Evolutionary conservation across 2,888 invertebrate genomes (phyloP).

Genomic region (Heliothis peltigera): DNA sequence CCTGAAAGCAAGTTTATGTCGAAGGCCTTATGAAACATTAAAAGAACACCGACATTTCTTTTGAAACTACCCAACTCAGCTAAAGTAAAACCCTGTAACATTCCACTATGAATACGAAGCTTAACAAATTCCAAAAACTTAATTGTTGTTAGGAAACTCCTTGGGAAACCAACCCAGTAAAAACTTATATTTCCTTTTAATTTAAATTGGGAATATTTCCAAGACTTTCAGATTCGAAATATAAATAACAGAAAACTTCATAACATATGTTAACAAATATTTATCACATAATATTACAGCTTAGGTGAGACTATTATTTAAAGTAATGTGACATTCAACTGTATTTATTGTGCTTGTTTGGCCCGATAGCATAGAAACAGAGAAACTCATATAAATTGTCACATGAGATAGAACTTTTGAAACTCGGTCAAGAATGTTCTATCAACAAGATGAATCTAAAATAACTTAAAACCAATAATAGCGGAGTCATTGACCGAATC

Average conservation of each 20-base stretch:
- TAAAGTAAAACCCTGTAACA: not conserved
- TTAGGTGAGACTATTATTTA: constrained; percentile 35
- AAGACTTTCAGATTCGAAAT: not conserved
- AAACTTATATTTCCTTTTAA: not conserved
- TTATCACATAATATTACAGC: constrained; percentile 16
- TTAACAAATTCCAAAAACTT: constrained; percentile 26
- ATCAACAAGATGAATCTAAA: constrained; percentile 40
- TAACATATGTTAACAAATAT: constrained; percentile 24
- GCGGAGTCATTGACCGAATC: constrained; percentile 57
- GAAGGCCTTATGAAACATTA: constrained; percentile 7
- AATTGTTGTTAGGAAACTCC: not conserved
- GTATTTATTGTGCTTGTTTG: constrained; percentile 25
- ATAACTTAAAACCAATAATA: constrained; percentile 53
- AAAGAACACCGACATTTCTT: constrained; percentile 20
- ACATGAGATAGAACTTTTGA: constrained; percentile 27
- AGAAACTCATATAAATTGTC: constrained; percentile 24
- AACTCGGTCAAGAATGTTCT: constrained; percentile 56
- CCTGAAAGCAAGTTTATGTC: not conserved
- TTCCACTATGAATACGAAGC: constrained; percentile 17
- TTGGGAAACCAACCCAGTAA: not conserved
- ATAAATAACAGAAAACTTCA: constrained; percentile 8
- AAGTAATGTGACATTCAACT: constrained; percentile 39
- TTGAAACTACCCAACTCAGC: constrained; percentile 5
- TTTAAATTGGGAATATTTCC: constrained; percentile 13
- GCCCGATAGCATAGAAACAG: constrained; percentile 18